Percentiles rank a stretch among this genome's conserved stretches.
Conservation (phyloP, 2,888 invertebrate genomes). For the Lissocephala sabroskyi region DNA sequence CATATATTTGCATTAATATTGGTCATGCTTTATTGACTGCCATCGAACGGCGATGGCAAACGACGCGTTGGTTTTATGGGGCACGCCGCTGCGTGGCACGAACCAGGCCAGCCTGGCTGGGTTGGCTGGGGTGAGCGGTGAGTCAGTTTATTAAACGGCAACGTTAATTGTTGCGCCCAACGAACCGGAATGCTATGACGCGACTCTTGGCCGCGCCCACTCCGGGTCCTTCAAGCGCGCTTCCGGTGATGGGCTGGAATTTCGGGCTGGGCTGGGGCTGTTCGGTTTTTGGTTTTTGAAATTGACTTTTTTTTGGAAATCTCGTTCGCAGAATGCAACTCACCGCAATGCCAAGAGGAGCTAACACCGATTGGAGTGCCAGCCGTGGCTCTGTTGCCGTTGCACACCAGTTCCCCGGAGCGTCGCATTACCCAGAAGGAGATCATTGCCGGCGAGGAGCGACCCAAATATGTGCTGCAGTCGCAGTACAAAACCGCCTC, state of each 20-base stretch:
- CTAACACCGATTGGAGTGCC: slow-evolving; percentile 67
- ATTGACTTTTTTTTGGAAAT: not conserved
- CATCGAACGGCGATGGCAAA: slow-evolving; percentile 23
- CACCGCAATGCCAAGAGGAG: slow-evolving; percentile 69
- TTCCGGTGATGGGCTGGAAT: slow-evolving; percentile 27
- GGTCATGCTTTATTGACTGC: slow-evolving; percentile 56
- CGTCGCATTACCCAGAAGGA: slow-evolving; percentile 75
- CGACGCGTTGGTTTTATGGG: slow-evolving; percentile 2
- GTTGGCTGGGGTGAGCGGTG: not conserved
- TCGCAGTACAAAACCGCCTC: slow-evolving; percentile 68
- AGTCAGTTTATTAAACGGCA: slow-evolving; percentile 16
- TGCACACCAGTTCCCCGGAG: slow-evolving; percentile 72
- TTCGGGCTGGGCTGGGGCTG: not conserved
- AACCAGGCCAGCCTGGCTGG: not conserved
- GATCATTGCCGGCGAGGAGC: slow-evolving; percentile 78
- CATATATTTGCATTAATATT: slow-evolving; percentile 46
- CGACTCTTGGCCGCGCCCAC: slow-evolving; percentile 2
- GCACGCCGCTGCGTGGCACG: not conserved
- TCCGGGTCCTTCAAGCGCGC: slow-evolving; percentile 56
- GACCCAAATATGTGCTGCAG: slow-evolving; percentile 74
- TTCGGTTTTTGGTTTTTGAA: not conserved
- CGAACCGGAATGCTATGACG: slow-evolving; percentile 49
- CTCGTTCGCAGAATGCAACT: slow-evolving; percentile 63
- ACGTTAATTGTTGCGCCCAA: slow-evolving; percentile 49
- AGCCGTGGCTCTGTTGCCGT: slow-evolving; percentile 71